Evolutionary conservation across 2,888 invertebrate genomes (phyloP).

Genomic region (Cataglyphis livida): DNA sequence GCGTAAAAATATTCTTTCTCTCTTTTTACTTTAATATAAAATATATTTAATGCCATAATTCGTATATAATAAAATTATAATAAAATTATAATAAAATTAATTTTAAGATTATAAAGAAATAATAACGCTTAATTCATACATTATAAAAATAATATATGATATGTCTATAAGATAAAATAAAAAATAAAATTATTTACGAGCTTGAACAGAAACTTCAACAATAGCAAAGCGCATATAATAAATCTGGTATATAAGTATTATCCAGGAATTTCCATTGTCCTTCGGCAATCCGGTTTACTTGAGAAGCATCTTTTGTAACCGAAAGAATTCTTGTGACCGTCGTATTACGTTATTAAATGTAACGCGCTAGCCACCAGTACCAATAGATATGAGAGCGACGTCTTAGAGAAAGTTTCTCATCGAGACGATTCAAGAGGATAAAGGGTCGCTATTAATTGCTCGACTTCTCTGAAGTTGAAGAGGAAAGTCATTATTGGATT

Average conservation of each 20-base stretch:
- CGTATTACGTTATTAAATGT: conserved; percentile 45
- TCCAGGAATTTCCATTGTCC: conserved; percentile 5
- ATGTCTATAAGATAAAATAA: background rate
- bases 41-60: background rate
- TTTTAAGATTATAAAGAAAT: background rate
- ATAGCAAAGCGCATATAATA: conserved; percentile 7
- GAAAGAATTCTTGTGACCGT: conserved; percentile 22
- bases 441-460: conserved; percentile 74
- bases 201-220: background rate
- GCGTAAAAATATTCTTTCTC: background rate
- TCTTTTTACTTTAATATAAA: background rate
- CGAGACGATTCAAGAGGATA: conserved; percentile 69
- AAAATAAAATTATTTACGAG: background rate
- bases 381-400: conserved; percentile 64
- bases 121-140: background rate
- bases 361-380: conserved; percentile 59
- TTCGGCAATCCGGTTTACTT: conserved; percentile 22
- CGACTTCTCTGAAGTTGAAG: conserved; percentile 69
- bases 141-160: background rate
- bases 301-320: background rate
- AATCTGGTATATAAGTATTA: conserved; percentile 19
- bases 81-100: background rate
- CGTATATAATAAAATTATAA: background rate
- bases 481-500: conserved; percentile 73
- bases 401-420: conserved; percentile 69